Evolutionary conservation across 2,888 invertebrate genomes (phyloP).

Genomic region (Tinea trinotella): DNA sequence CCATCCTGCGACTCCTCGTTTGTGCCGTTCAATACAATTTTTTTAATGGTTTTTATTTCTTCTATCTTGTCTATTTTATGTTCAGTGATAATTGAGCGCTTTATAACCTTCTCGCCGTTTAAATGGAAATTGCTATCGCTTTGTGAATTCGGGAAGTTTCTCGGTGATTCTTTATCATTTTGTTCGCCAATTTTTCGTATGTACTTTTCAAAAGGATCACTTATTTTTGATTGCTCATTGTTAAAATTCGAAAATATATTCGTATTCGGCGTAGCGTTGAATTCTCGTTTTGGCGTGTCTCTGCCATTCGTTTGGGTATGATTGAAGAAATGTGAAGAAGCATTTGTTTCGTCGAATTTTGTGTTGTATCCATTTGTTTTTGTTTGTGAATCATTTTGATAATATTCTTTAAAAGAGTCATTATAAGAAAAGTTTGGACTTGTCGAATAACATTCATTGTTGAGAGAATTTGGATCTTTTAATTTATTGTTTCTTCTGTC

Average conservation of each 20-base stretch:
- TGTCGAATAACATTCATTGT: slow-evolving; percentile 19
- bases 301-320: background rate
- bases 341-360: background rate
- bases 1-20: slow-evolving; percentile 26
- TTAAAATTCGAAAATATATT: slow-evolving; percentile 12
- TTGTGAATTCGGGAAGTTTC: slow-evolving; percentile 43
- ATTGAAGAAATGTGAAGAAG: background rate
- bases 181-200: slow-evolving; percentile 34
- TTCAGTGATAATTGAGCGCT: slow-evolving; percentile 54
- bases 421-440: background rate
- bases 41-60: slow-evolving; percentile 65
- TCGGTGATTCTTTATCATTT: slow-evolving; percentile 33
- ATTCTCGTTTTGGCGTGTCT: slow-evolving; percentile 1
- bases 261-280: background rate
- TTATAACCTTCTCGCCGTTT: slow-evolving; percentile 44
- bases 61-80: slow-evolving; percentile 57
- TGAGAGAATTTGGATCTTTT: slow-evolving; percentile 35
- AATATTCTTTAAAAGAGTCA: background rate
- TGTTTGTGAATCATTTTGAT: background rate
- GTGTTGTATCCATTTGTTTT: slow-evolving; percentile 11
- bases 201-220: slow-evolving; percentile 53
- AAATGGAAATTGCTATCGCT: slow-evolving; percentile 50
- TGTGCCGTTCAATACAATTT: slow-evolving; percentile 53
- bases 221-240: slow-evolving; percentile 6
- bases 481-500: slow-evolving; percentile 48